These are phyloP conservation scores for Selenia dentaria DNA, from an alignment of 2,888 invertebrate genomes.

Conservation along the genomic window DNA sequence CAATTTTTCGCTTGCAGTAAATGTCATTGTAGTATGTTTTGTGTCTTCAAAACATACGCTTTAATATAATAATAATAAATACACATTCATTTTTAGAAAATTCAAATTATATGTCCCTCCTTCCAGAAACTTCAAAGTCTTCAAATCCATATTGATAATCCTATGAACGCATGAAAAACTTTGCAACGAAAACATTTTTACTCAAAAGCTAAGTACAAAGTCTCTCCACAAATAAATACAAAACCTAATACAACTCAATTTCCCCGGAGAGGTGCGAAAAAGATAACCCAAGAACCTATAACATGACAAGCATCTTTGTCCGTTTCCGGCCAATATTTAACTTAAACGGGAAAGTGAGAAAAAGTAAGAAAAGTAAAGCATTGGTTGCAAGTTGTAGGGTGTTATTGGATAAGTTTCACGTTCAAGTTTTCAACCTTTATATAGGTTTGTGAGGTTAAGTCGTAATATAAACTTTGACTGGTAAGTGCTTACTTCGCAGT, in stretches of 20 bases:
- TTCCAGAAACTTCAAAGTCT: too few species aligned
- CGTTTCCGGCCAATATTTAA: conserved; percentile 41
- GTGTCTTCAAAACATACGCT: too few species aligned
- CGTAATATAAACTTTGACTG: conserved; percentile 71
- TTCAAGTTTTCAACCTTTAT: conserved; percentile 40
- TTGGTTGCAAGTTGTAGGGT: conserved; percentile 48
- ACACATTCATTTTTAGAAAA: too few species aligned
- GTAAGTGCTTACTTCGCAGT: conserved; percentile 50
- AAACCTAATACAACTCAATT: conserved; percentile 21
- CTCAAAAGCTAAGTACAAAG: conserved; percentile 11
- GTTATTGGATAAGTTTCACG: conserved; percentile 77
- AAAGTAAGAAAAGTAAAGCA: conserved; percentile 18
- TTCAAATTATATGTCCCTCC: too few species aligned
- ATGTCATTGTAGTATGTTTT: too few species aligned
- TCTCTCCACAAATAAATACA: conserved; percentile 21
- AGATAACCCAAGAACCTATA: conserved; percentile 20
- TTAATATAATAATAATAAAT: too few species aligned
- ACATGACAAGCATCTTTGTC: conserved; percentile 28
- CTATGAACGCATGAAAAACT: conserved; percentile 15
- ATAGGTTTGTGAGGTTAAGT: conserved; percentile 64
- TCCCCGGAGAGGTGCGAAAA: conserved; percentile 20
- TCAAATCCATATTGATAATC: not conserved
- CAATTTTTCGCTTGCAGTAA: too few species aligned
- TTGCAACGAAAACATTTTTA: not conserved
- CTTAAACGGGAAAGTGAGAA: conserved; percentile 34